Percentiles rank a stretch among this genome's conserved stretches.
Evolutionary conservation across 1,140 invertebrate genomes (phyloP).

Genomic region (Potamilus streckersoni): DNA sequence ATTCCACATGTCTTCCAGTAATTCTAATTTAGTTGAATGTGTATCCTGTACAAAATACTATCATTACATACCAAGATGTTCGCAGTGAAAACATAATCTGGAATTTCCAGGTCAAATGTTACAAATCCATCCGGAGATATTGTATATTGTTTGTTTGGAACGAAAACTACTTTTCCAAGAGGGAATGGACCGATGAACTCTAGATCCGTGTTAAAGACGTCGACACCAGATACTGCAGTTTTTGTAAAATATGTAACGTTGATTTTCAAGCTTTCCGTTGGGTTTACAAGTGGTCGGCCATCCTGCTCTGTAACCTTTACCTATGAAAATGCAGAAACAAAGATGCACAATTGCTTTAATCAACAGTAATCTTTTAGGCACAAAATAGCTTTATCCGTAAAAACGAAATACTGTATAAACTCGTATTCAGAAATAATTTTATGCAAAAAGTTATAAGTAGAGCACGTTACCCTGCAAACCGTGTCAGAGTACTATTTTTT

Average conservation of each 20-base stretch:
- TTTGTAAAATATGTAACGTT: constrained; percentile 23
- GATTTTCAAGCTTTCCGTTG: not conserved
- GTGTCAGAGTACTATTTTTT: too few species aligned
- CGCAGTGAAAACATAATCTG: constrained; percentile 4
- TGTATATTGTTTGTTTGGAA: not conserved
- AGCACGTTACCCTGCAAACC: too few species aligned
- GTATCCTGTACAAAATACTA: not conserved
- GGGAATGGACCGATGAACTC: constrained; percentile 15
- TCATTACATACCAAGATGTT: constrained; percentile 12
- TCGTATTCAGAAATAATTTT: too few species aligned
- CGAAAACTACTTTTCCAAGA: constrained; percentile 1
- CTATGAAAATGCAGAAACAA: not conserved
- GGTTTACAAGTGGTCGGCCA: constrained; percentile 13
- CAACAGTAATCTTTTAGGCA: too few species aligned
- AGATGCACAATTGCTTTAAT: too few species aligned
- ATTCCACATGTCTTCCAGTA: too few species aligned
- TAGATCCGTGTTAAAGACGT: not conserved
- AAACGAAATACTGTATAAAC: too few species aligned
- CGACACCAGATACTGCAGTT: not conserved
- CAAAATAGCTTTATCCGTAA: too few species aligned
- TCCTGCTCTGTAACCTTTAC: constrained; percentile 14
- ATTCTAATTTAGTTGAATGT: too few species aligned
- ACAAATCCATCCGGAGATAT: constrained; percentile 4
- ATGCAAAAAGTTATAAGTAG: too few species aligned
- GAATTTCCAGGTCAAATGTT: constrained; percentile 7